Base-by-base conservation (phyloP, 2,888 invertebrate genomes). In the Yponomeuta malinellus region DNA sequence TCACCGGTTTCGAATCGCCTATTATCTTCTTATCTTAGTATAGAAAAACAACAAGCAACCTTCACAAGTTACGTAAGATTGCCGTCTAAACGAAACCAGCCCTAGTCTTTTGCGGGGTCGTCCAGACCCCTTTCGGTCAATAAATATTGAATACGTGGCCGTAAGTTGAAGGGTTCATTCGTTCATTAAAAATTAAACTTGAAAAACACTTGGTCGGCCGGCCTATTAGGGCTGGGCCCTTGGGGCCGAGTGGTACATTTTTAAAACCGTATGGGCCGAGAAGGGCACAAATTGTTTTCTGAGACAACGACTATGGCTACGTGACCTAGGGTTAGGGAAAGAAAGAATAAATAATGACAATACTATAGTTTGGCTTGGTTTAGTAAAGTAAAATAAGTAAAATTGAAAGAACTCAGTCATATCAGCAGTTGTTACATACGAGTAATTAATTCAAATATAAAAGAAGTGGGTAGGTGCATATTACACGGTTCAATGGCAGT, bases 161-260 rank as follows among this genome's bases (percentile, higher is more conserved):
- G 79, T 81, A 82, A 83, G 77, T 81, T 79, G 84, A 84, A 87
- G 89, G 89, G 88, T 88, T 85, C 81, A 83, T 80, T 80, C 74
- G 75, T 77, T 81, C 81, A 86, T 91, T 86, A 89, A 82, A 78
- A 81, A 91, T 91, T 89, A 88, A 91, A 88, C 83, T 82, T 81
- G 77, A 76, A 81, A 84, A 87, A 86, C 87, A 86, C 87, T 88
- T 85, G 82, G 84, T 78, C 79, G 83, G 83, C 77, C 74, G 78
- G 81, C 82, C 87, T 86, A 85, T 86, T 86, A 86, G 80, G 79
- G 76, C 73, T 75, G 74, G 75, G 79, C 83, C 81, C 81, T 69
- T 72, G 71, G 80, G 82, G 77, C 76, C 73, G 76, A 48, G 63
- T 10, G 71, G 71, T 88, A 81, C 84, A 88, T 89, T 85, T 87